These are phyloP conservation scores for Hafferia zeledoni DNA, from an alignment of 2,797 vertebrate species.

Conservation along the genomic window DNA sequence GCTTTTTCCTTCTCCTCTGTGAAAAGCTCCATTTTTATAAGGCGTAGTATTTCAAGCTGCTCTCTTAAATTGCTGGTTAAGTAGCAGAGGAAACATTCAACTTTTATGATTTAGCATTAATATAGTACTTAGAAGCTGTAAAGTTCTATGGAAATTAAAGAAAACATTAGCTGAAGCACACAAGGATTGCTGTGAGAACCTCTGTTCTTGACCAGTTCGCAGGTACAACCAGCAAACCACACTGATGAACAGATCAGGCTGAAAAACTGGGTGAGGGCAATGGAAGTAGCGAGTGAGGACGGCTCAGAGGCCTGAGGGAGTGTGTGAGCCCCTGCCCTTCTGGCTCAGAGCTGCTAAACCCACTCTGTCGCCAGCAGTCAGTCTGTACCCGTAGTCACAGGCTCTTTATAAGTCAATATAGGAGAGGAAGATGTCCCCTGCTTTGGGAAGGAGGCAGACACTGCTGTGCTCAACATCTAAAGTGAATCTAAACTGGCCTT, in stretches of 20 bases:
- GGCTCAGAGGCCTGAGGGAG: background rate
- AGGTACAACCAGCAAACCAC: background rate
- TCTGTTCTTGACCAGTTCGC: background rate
- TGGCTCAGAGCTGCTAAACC: background rate
- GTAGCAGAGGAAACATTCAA: background rate
- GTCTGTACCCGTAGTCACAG: background rate
- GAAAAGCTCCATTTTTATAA: background rate
- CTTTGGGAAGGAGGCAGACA: background rate
- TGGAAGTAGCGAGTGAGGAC: background rate
- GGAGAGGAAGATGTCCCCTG: background rate
- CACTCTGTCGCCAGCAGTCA: rapidly evolving
- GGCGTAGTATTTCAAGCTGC: background rate
- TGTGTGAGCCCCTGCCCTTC: rapidly evolving
- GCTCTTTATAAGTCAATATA: background rate
- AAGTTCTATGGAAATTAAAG: background rate
- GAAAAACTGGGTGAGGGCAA: background rate
- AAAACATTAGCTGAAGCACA: background rate
- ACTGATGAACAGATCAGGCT: background rate
- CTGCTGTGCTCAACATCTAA: rapidly evolving
- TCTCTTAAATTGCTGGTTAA: background rate
- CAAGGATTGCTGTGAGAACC: background rate
- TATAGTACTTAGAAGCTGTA: background rate
- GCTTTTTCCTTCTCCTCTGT: background rate
- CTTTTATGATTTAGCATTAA: slow-evolving; percentile 12
- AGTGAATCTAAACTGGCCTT: background rate